Evolutionary conservation across 2,113 vertebrate genomes (phyloP), one percentile per base, ranked within the genome.

Genomic region (Hassar affinis): DNA sequence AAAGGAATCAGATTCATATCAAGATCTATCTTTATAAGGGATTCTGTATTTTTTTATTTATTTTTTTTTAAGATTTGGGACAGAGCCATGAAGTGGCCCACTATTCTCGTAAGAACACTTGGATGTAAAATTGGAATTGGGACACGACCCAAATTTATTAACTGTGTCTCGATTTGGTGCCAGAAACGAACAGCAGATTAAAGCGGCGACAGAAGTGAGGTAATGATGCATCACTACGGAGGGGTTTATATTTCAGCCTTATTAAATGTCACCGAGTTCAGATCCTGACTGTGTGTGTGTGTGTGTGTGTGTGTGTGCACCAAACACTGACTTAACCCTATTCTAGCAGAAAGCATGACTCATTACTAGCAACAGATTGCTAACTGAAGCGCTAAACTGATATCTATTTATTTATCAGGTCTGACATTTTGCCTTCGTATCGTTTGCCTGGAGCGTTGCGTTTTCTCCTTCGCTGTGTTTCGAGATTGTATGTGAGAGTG

Each of bases 301-400:
- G 69, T 42, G n/a, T 68, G 56, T 62, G 38, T 54, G 51, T 85
- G 17, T 54, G 47, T n/a, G n/a, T n/a, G n/a, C n/a, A n/a, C n/a
- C n/a, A 25, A 47, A 27, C 47, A 64, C 38, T 75, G 78, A 81
- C 30, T 85, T 85, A 85, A 88, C 78, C n/a, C 27, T 72, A 87
- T 27, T 83, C 84, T 82, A 75, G 33, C 80, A 87, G 84, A 85
- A 90, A 90, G 88, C 85, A 84, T 89, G 90, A 92, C 89, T 88
- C 90, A 93, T 90, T 79, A 81, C 47, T 8, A 33, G 18, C 25
- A 30, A 17, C 22, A 7, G 47, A 17, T 30, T 30, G n/a, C 47
- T 51, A 25, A n/a, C 35, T 38, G 30, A 2, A 8, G 1, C 9
- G 17, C 15, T 68, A 68, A 68, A 38, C 33, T 45, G 38, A 45